phyloP scores from a whole-genome alignment of 2,113 vertebrate species.

The Corythaeola cristata region DNA sequence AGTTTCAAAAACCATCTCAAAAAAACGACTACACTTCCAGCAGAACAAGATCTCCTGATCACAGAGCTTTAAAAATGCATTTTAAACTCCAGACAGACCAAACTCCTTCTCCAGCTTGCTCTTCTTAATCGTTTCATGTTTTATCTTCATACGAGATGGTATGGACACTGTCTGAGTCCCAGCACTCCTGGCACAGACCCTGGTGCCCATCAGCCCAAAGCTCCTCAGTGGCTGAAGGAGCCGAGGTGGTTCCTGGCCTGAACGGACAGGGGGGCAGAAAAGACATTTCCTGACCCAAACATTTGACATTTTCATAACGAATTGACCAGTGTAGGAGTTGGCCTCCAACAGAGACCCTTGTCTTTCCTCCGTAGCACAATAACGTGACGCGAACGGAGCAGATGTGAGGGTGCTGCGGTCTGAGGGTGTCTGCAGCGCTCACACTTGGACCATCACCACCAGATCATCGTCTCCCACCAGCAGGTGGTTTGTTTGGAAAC shows the following conservation, averaged over 20 bases:
- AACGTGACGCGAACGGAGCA: accelerated
- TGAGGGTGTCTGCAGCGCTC: not conserved
- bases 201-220: not conserved
- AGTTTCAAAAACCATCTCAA: not conserved
- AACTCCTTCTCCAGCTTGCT: not conserved
- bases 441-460: accelerated
- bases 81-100: not conserved
- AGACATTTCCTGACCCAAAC: not conserved
- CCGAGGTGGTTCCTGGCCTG: not conserved
- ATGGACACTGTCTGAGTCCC: not conserved
- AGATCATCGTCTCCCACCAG: not conserved
- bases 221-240: not conserved
- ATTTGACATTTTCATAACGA: no score
- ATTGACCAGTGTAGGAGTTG: not conserved
- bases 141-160: not conserved
- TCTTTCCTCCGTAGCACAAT: not conserved
- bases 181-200: not conserved
- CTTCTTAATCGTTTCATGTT: not conserved
- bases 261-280: no score
- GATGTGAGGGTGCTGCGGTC: no score
- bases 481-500: not conserved
- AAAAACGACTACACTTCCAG: not conserved
- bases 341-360: not conserved
- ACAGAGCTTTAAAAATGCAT: not conserved
- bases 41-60: not conserved